Percentiles rank a stretch among this genome's conserved stretches.
phyloP scores from a whole-genome alignment of 2,888 invertebrate species.

The Agonopterix arenella region DNA sequence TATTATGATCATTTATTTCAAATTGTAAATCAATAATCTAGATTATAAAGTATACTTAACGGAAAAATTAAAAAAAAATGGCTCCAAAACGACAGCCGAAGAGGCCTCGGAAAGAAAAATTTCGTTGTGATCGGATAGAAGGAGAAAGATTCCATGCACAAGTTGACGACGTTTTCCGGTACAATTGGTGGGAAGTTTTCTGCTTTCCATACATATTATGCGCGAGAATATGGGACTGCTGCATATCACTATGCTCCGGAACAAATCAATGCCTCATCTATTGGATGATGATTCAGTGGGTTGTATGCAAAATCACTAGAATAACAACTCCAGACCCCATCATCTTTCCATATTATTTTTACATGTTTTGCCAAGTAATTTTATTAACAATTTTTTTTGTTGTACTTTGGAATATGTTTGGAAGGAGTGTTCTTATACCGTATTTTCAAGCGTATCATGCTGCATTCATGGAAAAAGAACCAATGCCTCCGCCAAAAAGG shows the following conservation, averaged over 20 bases:
- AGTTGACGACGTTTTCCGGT: conserved; percentile 40
- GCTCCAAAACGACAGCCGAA: conserved; percentile 26
- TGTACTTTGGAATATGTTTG: conserved; percentile 44
- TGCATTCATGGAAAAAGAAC: conserved; percentile 16
- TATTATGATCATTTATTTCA: background rate
- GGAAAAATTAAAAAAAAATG: conserved; percentile 19
- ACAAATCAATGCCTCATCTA: conserved; percentile 56
- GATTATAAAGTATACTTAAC: background rate
- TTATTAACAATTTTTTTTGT: conserved; percentile 36
- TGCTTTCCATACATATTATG: conserved; percentile 59
- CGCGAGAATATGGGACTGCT: conserved; percentile 46
- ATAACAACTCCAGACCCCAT: conserved; percentile 51
- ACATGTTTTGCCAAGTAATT: conserved; percentile 57
- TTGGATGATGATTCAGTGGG: conserved; percentile 60
- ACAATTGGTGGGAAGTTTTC: conserved; percentile 59
- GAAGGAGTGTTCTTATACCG: conserved; percentile 37
- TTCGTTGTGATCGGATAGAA: conserved; percentile 35
- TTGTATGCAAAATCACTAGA: conserved; percentile 52
- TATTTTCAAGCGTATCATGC: conserved; percentile 35
- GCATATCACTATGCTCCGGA: conserved; percentile 43
- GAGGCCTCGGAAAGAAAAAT: conserved; percentile 15
- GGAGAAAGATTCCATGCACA: conserved; percentile 43
- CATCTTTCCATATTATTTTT: conserved; percentile 60
- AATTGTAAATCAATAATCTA: background rate
- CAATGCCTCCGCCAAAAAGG: background rate